Percentiles rank a stretch among this genome's conserved stretches.
These are phyloP conservation scores for Zenarchopterus dispar DNA, from an alignment of 2,797 vertebrate species.

Conservation along the genomic window DNA sequence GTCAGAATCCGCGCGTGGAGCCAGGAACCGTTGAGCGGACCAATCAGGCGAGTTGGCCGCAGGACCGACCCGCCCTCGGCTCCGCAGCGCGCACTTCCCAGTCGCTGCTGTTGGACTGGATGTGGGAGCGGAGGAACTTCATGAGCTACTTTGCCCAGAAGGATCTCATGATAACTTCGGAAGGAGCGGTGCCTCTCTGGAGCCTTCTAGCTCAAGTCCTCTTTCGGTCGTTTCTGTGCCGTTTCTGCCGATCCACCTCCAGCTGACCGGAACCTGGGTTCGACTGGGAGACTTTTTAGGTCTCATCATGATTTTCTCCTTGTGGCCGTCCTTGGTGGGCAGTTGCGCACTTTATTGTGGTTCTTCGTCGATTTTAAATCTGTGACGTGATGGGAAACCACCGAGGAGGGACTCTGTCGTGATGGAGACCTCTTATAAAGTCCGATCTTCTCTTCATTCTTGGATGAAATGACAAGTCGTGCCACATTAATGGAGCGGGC, in stretches of 20 bases:
- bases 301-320: not conserved
- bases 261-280: not conserved
- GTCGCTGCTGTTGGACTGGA: constrained; percentile 12
- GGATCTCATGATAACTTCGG: not conserved
- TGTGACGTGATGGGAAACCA: constrained; percentile 37
- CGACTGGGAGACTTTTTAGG: not conserved
- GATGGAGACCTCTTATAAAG: constrained; percentile 79
- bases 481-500: constrained; percentile 67
- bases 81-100: constrained; percentile 12
- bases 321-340: not conserved
- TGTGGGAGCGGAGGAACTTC: not conserved
- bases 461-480: constrained; percentile 74
- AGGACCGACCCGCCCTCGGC: constrained; percentile 34
- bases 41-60: constrained; percentile 75
- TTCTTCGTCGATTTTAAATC: constrained; percentile 1
- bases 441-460: constrained; percentile 55
- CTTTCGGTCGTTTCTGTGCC: no score
- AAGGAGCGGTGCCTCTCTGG: not conserved
- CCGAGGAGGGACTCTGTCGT: not conserved
- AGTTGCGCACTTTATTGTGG: not conserved
- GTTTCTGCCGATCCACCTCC: not conserved
- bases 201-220: not conserved
- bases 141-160: not conserved
- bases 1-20: constrained; percentile 62
- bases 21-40: constrained; percentile 75